A percentile compares a stretch with the other conserved stretches of the same genome.
phyloP scores from a whole-genome alignment of 2,797 vertebrate genomes.

The Girardinus metallicus region DNA sequence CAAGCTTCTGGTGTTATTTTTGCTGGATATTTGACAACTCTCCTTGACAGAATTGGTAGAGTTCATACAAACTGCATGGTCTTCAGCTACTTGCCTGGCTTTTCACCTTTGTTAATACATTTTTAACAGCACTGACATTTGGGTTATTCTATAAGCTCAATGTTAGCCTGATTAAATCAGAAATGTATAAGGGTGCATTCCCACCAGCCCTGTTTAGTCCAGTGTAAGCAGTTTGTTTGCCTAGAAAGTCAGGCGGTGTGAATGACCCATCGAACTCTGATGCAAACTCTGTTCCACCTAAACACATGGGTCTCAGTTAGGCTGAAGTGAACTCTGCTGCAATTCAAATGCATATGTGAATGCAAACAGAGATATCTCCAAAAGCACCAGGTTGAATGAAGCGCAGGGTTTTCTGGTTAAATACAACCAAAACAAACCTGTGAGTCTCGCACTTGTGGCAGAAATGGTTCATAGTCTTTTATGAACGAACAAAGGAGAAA shows the following conservation, averaged over 20 bases:
- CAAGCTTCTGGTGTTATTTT: background rate
- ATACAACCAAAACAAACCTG: background rate
- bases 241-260: background rate
- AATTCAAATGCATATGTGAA: background rate
- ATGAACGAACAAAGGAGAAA: background rate
- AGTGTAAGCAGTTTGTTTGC: background rate
- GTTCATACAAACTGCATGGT: background rate
- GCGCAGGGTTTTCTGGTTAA: no score
- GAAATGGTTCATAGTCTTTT: background rate
- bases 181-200: background rate
- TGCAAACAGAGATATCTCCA: background rate
- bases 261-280: background rate
- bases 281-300: background rate
- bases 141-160: background rate
- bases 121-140: background rate
- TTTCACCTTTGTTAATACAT: background rate
- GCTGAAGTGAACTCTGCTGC: background rate
- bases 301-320: background rate
- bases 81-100: background rate
- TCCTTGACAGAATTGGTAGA: background rate
- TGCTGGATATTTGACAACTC: background rate
- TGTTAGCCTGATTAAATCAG: background rate
- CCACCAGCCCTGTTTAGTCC: background rate
- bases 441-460: background rate
- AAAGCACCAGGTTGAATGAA: background rate